These are phyloP conservation scores for Chaetodon trifasciatus DNA, from an alignment of 2,797 vertebrate species.

Conservation along the genomic window DNA sequence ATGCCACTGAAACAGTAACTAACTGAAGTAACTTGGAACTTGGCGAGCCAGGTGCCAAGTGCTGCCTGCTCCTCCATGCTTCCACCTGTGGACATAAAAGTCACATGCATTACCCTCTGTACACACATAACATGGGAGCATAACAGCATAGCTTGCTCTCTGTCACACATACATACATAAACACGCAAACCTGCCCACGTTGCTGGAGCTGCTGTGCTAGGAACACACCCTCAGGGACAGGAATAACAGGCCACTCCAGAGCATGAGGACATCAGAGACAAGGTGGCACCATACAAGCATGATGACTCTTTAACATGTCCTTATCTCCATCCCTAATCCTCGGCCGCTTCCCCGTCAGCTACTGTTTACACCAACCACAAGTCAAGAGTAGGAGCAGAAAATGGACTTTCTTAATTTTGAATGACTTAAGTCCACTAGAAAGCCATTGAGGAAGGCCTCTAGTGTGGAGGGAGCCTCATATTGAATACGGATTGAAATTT, in stretches of 20 bases:
- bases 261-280: conserved; percentile 76
- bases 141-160: conserved; percentile 24
- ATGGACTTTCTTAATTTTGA: conserved; percentile 69
- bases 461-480: conserved; percentile 67
- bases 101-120: background rate
- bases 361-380: conserved; percentile 75
- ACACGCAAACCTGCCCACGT: conserved; percentile 61
- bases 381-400: conserved; percentile 71
- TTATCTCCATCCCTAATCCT: conserved; percentile 75
- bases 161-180: conserved; percentile 48
- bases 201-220: conserved; percentile 62
- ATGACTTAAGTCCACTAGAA: conserved; percentile 74
- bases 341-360: conserved; percentile 49
- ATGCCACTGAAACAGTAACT: conserved; percentile 18
- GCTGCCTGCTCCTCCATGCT: background rate
- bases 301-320: conserved; percentile 73
- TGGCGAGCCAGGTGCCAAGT: background rate
- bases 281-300: conserved; percentile 77
- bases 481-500: conserved; percentile 78
- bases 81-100: conserved; percentile 26
- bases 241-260: conserved; percentile 86
- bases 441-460: conserved; percentile 68
- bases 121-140: background rate
- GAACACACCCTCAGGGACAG: conserved; percentile 85
- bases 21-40: background rate